Evolutionary conservation across 1,140 invertebrate species (phyloP).

Genomic region (Galendromus occidentalis): DNA sequence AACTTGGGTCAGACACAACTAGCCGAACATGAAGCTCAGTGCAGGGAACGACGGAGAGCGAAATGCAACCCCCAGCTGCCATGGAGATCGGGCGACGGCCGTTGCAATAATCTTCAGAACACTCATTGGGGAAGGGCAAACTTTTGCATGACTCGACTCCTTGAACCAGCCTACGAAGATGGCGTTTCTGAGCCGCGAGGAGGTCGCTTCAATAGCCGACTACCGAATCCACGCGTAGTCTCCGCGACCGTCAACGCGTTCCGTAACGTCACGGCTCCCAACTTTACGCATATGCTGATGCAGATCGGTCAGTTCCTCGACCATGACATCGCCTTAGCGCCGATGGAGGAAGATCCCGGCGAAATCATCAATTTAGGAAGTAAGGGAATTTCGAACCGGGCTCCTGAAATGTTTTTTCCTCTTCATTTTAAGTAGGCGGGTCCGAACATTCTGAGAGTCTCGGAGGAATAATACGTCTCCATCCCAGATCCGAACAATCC

Average conservation of each 20-base stretch:
- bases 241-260: slow-evolving; percentile 25
- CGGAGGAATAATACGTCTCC: neutral
- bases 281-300: slow-evolving; percentile 29
- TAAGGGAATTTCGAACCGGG: neutral
- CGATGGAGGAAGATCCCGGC: neutral
- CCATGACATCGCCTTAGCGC: slow-evolving; percentile 28
- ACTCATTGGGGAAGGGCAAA: slow-evolving; percentile 41
- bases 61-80: slow-evolving; percentile 21
- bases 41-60: neutral
- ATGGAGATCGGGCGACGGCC: slow-evolving; percentile 51
- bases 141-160: slow-evolving; percentile 33
- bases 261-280: slow-evolving; percentile 25
- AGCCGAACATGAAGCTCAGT: neutral
- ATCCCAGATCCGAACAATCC: slow-evolving; percentile 7
- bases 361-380: slow-evolving; percentile 9
- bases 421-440: neutral
- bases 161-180: slow-evolving; percentile 43
- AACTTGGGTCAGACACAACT: neutral
- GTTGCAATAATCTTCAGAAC: slow-evolving; percentile 53
- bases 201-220: slow-evolving; percentile 22
- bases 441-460: neutral
- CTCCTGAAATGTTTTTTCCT: neutral
- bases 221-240: slow-evolving; percentile 33
- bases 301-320: slow-evolving; percentile 39
- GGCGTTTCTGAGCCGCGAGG: slow-evolving; percentile 26